Percentiles rank a stretch among this genome's conserved stretches.
Conservation (phyloP, 92 coral and sea anemone genomes). For the Nematostella vectensis region DNA sequence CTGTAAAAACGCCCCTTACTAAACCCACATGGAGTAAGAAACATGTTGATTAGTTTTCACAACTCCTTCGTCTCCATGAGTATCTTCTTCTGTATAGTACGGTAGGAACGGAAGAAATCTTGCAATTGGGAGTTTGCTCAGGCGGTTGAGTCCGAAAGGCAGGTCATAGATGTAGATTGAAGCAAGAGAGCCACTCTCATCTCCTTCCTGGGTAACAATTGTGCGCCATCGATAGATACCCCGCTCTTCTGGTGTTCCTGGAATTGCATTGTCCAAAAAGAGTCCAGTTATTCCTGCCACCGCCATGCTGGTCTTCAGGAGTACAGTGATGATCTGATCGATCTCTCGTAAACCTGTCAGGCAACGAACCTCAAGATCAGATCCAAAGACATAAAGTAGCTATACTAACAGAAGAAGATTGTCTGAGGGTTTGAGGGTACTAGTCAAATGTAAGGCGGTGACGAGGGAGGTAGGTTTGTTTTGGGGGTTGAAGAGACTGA, state of each 20-base stretch:
- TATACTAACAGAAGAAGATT: too few species aligned
- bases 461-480: too few species aligned
- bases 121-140: constrained; percentile 37
- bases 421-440: too few species aligned
- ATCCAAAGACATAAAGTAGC: too few species aligned
- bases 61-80: too few species aligned
- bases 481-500: too few species aligned
- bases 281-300: constrained; percentile 47
- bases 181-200: constrained; percentile 7
- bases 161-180: constrained; percentile 55
- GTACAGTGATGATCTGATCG: constrained; percentile 61
- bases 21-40: too few species aligned
- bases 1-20: too few species aligned
- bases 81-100: constrained; percentile 19
- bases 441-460: too few species aligned
- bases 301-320: constrained; percentile 66
- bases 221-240: constrained; percentile 46
- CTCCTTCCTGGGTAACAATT: neutral
- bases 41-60: too few species aligned
- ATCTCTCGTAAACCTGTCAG: constrained; percentile 50
- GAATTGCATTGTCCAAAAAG: constrained; percentile 49
- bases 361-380: too few species aligned
- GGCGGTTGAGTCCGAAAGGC: constrained; percentile 58
- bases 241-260: constrained; percentile 70
- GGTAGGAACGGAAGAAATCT: constrained; percentile 56